phyloP scores from a whole-genome alignment of 1,140 invertebrate genomes.

The Contarinia nasturtii region DNA sequence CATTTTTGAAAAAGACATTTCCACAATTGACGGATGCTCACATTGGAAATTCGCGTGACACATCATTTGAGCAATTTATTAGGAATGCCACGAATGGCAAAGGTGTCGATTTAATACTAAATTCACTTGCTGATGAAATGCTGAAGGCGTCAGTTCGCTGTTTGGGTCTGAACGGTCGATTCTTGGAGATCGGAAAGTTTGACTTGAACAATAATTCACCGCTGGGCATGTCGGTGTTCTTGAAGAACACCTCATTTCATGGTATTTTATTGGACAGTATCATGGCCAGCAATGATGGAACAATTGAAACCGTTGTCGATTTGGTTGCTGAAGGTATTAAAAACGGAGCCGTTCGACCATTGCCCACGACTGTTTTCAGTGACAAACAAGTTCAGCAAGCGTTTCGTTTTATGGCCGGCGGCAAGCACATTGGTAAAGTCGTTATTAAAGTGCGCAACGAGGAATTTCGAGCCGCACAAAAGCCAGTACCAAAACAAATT shows the following conservation, averaged over 20 bases:
- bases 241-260: slow-evolving; percentile 92
- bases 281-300: slow-evolving; percentile 35
- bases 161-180: slow-evolving; percentile 73
- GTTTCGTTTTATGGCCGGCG: slow-evolving; percentile 89
- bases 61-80: slow-evolving; percentile 76
- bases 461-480: slow-evolving; percentile 30
- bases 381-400: slow-evolving; percentile 77
- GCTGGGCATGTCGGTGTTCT: slow-evolving; percentile 82
- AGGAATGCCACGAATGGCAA: slow-evolving; percentile 54
- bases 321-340: slow-evolving; percentile 67
- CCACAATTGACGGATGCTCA: too few relatives aligned
- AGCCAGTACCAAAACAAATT: slow-evolving; percentile 31
- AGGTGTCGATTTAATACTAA: slow-evolving; percentile 84
- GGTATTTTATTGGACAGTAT: too few relatives aligned
- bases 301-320: slow-evolving; percentile 52
- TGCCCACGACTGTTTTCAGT: slow-evolving; percentile 62
- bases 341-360: slow-evolving; percentile 63
- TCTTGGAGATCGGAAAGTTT: slow-evolving; percentile 93
- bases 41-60: too few relatives aligned
- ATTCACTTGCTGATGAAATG: slow-evolving; percentile 85
- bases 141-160: slow-evolving; percentile 82
- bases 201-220: slow-evolving; percentile 81
- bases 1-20: slow-evolving; percentile 77
- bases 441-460: slow-evolving; percentile 76
- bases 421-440: too few relatives aligned